Evolutionary conservation across 2,797 vertebrate genomes (phyloP).

Genomic region (Epinephelus coioides): DNA sequence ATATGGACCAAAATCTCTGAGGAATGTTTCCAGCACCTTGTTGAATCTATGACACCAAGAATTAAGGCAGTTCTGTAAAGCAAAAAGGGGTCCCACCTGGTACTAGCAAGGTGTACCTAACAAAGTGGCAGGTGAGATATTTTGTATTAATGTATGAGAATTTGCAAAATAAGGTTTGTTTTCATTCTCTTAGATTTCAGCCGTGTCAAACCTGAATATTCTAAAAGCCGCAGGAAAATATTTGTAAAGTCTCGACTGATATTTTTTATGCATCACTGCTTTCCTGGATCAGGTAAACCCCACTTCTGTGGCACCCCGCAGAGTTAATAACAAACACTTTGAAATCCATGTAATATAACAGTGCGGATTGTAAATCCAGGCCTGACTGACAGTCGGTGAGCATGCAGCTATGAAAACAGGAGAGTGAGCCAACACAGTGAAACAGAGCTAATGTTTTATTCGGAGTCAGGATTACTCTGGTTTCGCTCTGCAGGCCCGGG

Average conservation of each 20-base stretch:
- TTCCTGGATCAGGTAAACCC: not conserved
- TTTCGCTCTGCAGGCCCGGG: conserved; percentile 37
- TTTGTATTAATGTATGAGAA: not conserved
- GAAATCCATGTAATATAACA: conserved; percentile 6
- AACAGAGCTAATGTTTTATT: conserved; percentile 62
- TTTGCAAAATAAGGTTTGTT: not conserved
- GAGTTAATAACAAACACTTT: not conserved
- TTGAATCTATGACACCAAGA: too few relatives aligned
- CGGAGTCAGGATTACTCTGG: conserved; percentile 58
- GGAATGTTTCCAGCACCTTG: too few relatives aligned
- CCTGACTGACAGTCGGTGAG: conserved; percentile 22
- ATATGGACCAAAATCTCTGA: not conserved
- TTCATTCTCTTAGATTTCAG: not conserved
- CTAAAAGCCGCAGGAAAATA: not conserved
- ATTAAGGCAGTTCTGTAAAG: too few relatives aligned
- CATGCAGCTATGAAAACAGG: conserved; percentile 43
- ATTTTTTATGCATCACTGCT: not conserved
- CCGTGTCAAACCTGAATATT: not conserved
- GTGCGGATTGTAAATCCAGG: not conserved
- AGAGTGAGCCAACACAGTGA: conserved; percentile 38
- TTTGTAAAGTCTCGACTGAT: not conserved
- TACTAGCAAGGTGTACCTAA: too few relatives aligned
- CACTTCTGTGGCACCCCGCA: not conserved
- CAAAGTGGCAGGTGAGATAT: not conserved
- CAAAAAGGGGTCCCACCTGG: too few relatives aligned